Evolutionary conservation across 2,888 invertebrate species (phyloP).

Genomic region (Erebia ligea): DNA sequence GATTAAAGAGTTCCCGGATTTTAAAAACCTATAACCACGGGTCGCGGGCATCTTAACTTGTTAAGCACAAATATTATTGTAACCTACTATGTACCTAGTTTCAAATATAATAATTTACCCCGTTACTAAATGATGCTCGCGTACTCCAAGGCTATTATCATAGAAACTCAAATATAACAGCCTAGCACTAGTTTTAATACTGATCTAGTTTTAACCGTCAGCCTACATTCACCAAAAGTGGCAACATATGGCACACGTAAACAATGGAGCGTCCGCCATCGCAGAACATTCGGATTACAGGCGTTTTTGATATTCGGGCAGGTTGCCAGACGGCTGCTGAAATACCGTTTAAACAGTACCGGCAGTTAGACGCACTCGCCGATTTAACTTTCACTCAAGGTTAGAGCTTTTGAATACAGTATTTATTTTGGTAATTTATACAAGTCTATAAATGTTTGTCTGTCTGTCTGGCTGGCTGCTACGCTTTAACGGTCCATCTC

Average conservation of each 20-base stretch:
- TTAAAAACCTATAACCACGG: too few relatives aligned
- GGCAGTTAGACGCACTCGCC: neutral
- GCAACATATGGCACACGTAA: conserved; percentile 31
- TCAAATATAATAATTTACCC: too few relatives aligned
- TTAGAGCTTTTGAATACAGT: conserved; percentile 14
- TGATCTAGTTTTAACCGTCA: neutral
- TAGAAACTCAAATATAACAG: neutral
- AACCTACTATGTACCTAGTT: too few relatives aligned
- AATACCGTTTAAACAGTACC: conserved; percentile 33
- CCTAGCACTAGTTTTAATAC: neutral
- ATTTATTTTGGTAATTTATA: neutral
- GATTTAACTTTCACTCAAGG: conserved; percentile 30
- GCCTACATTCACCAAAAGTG: neutral
- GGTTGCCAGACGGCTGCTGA: conserved; percentile 33
- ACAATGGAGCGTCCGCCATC: conserved; percentile 25
- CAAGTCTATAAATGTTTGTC: neutral
- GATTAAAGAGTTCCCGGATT: too few relatives aligned
- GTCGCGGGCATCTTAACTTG: too few relatives aligned
- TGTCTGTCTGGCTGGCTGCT: too few relatives aligned
- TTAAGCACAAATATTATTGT: too few relatives aligned
- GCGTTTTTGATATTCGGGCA: conserved; percentile 26
- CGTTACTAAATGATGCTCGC: too few relatives aligned
- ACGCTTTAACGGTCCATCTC: too few relatives aligned
- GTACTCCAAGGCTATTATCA: too few relatives aligned
- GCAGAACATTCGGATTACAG: neutral